Evolutionary conservation across 2,888 invertebrate genomes (phyloP).

Genomic region (Silvanus unidentatus): DNA sequence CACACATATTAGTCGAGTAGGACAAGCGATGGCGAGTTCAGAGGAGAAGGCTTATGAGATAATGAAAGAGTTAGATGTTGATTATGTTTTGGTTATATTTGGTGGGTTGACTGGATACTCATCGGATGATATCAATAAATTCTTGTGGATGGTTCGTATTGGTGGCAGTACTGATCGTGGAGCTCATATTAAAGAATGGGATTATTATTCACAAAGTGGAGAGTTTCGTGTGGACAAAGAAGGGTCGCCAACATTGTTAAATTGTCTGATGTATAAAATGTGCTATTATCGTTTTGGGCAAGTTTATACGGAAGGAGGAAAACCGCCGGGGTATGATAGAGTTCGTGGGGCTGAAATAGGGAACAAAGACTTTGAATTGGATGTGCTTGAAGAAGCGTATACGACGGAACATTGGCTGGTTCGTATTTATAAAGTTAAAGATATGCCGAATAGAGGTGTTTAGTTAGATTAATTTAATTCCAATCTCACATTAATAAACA

Average conservation of each 20-base stretch:
- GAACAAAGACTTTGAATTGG: slow-evolving; percentile 95
- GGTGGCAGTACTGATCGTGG: slow-evolving; percentile 89
- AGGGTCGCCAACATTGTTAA: slow-evolving; percentile 84
- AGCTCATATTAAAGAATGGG: slow-evolving; percentile 90
- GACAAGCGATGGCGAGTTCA: slow-evolving; percentile 96
- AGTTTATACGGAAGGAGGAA: slow-evolving; percentile 91
- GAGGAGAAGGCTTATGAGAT: slow-evolving; percentile 98
- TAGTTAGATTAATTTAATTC: slow-evolving; percentile 40
- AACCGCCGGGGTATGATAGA: slow-evolving; percentile 93
- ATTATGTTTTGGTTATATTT: slow-evolving; percentile 96
- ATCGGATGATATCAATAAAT: slow-evolving; percentile 98
- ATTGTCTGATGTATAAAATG: slow-evolving; percentile 99
- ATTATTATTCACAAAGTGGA: slow-evolving; percentile 93
- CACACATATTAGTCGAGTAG: slow-evolving; percentile 93
- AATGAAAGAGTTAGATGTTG: slow-evolving; percentile 94
- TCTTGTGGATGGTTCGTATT: slow-evolving; percentile 97
- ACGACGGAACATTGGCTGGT: slow-evolving; percentile 99
- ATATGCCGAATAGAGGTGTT: slow-evolving; percentile 81
- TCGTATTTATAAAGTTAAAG: slow-evolving; percentile 95
- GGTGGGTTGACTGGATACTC: slow-evolving; percentile 98
- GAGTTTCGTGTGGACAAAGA: slow-evolving; percentile 96
- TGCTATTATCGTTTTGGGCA: slow-evolving; percentile 97
- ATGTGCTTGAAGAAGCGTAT: slow-evolving; percentile 98
- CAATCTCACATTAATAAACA: neutral
- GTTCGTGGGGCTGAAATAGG: slow-evolving; percentile 97